phyloP scores from a whole-genome alignment of 2,888 invertebrate genomes.

The Stenodema calcarata region DNA sequence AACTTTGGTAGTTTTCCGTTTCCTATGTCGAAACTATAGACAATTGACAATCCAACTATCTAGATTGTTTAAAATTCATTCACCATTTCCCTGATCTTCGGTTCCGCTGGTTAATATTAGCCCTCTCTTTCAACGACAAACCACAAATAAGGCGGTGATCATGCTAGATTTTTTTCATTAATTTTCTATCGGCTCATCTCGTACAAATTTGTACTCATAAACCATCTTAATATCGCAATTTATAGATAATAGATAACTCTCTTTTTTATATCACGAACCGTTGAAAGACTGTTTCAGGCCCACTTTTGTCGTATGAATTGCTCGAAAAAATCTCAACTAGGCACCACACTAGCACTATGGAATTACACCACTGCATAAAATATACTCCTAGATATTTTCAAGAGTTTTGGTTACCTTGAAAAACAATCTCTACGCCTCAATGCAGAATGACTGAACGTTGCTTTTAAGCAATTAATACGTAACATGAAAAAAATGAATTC shows the following conservation, averaged over 20 bases:
- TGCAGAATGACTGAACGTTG: background rate
- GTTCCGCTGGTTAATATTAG: background rate
- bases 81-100: no score
- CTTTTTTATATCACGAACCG: background rate
- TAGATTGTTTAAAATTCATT: no score
- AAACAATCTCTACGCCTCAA: background rate
- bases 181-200: background rate
- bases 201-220: background rate
- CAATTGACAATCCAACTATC: no score
- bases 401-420: background rate
- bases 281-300: background rate
- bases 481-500: background rate
- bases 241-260: background rate
- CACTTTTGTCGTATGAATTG: background rate
- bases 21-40: no score
- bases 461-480: background rate
- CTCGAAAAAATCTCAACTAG: background rate
- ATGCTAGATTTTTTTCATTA: background rate
- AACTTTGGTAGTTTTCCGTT: no score
- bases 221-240: background rate
- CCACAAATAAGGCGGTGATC: background rate
- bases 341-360: background rate
- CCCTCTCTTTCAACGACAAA: background rate
- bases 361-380: background rate
- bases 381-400: background rate